Evolutionary conservation across 2,797 vertebrate species (phyloP).

Genomic region (Sardinella longiceps): DNA sequence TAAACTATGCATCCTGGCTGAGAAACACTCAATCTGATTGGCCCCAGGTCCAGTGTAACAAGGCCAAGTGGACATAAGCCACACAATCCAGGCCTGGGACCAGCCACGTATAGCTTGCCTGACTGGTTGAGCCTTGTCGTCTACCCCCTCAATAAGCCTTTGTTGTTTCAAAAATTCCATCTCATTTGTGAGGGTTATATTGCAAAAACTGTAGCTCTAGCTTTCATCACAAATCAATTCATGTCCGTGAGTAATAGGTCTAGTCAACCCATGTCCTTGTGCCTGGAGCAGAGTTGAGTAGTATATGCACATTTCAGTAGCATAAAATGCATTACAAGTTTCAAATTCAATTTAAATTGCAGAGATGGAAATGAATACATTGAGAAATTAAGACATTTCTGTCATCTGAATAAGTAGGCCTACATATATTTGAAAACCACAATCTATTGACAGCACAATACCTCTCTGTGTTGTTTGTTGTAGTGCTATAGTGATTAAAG

Average conservation of each 20-base stretch:
- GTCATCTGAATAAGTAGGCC: slow-evolving; percentile 55
- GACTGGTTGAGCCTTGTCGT: slow-evolving; percentile 49
- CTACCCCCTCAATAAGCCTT: slow-evolving; percentile 40
- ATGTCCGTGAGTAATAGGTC: slow-evolving; percentile 23
- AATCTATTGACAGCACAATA: slow-evolving; percentile 75
- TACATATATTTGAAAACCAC: slow-evolving; percentile 68
- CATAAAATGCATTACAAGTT: slow-evolving; percentile 28
- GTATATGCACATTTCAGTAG: slow-evolving; percentile 28
- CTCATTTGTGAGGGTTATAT: slow-evolving; percentile 41
- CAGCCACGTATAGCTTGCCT: slow-evolving; percentile 54
- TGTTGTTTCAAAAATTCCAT: slow-evolving; percentile 61
- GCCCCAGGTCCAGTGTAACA: slow-evolving; percentile 48
- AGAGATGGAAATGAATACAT: slow-evolving; percentile 29
- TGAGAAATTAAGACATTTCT: not conserved
- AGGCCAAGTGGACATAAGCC: slow-evolving; percentile 63
- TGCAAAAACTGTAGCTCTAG: slow-evolving; percentile 18
- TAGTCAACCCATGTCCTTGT: not conserved
- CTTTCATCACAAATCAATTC: slow-evolving; percentile 26
- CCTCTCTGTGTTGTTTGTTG: slow-evolving; percentile 75
- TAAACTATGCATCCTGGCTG: slow-evolving; percentile 58
- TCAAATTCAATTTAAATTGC: slow-evolving; percentile 3
- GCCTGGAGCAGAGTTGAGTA: slow-evolving; percentile 25
- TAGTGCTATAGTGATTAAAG: slow-evolving; percentile 87
- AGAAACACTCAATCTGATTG: slow-evolving; percentile 30
- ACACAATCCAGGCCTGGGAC: slow-evolving; percentile 52